These are phyloP conservation scores for Amphiura filiformis DNA, from an alignment of 35 echinoderm and acorn worm species.

Conservation along the genomic window DNA sequence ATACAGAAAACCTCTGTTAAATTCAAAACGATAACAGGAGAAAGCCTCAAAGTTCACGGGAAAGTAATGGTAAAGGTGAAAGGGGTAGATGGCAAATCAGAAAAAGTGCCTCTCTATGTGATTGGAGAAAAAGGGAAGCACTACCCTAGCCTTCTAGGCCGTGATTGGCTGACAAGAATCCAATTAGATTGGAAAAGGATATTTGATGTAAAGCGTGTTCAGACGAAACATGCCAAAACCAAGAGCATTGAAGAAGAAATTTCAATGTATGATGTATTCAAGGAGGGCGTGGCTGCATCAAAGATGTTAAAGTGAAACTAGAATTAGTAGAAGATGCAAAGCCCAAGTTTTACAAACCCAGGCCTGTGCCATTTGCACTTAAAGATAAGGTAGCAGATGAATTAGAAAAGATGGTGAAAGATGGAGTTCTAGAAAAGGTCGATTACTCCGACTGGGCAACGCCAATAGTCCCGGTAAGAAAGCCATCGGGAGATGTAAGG, in stretches of 20 bases:
- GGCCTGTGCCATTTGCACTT: conserved; percentile 47
- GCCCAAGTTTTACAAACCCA: conserved; percentile 42
- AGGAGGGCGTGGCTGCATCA: neutral
- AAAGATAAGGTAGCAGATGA: conserved; percentile 22
- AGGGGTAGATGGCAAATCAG: too few relatives aligned
- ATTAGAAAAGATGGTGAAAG: conserved; percentile 32
- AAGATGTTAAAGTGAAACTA: neutral
- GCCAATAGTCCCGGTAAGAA: conserved; percentile 58
- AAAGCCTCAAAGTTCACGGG: too few relatives aligned
- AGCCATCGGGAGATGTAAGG: conserved; percentile 23
- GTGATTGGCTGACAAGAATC: neutral
- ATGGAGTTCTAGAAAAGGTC: neutral
- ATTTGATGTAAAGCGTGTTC: neutral
- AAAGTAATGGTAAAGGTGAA: too few relatives aligned
- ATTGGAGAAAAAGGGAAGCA: neutral
- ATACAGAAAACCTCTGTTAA: too few relatives aligned
- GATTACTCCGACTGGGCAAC: conserved; percentile 48
- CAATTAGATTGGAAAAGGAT: neutral
- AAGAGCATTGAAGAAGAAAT: neutral
- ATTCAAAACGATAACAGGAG: too few relatives aligned
- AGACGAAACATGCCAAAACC: neutral
- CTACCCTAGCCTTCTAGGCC: neutral
- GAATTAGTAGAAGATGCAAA: neutral
- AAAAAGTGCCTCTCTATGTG: neutral
- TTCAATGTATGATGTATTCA: neutral